Evolutionary conservation across 2,797 vertebrate genomes (phyloP).

Genomic region (Danio choprae): DNA sequence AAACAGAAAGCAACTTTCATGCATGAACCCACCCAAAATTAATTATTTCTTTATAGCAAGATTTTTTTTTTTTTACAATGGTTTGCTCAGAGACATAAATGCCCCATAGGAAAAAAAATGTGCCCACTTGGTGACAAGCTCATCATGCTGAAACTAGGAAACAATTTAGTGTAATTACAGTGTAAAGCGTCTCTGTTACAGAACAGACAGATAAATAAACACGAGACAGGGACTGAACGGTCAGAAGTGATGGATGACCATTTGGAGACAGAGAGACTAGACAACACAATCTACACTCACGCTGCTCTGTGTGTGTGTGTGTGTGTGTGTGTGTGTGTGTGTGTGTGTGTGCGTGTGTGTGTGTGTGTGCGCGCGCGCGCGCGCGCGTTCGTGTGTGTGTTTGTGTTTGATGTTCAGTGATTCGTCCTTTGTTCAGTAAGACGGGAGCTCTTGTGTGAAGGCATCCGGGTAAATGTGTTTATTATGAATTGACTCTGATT

Average conservation of each 20-base stretch:
- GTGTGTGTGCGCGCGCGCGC: too few relatives aligned
- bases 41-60: background rate
- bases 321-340: too few relatives aligned
- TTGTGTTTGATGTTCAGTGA: conserved; percentile 44
- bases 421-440: background rate
- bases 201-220: conserved; percentile 24
- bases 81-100: background rate
- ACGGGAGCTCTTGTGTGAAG: background rate
- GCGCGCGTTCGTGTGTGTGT: conserved; percentile 21
- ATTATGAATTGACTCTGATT: conserved; percentile 26
- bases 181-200: background rate
- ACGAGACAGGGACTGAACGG: conserved; percentile 6
- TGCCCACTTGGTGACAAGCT: background rate
- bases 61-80: background rate
- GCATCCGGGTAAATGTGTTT: conserved; percentile 11
- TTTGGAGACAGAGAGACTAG: conserved; percentile 64
- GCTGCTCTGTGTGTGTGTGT: conserved; percentile 29
- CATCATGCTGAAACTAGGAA: conserved; percentile 14
- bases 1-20: background rate
- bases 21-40: background rate
- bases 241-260: conserved; percentile 47
- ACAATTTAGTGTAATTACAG: conserved; percentile 13
- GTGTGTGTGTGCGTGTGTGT: conserved; percentile 25
- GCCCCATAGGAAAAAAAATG: background rate
- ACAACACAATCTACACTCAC: conserved; percentile 54